Base-by-base conservation (phyloP, 2,797 vertebrate genomes). In the Channa striata region DNA sequence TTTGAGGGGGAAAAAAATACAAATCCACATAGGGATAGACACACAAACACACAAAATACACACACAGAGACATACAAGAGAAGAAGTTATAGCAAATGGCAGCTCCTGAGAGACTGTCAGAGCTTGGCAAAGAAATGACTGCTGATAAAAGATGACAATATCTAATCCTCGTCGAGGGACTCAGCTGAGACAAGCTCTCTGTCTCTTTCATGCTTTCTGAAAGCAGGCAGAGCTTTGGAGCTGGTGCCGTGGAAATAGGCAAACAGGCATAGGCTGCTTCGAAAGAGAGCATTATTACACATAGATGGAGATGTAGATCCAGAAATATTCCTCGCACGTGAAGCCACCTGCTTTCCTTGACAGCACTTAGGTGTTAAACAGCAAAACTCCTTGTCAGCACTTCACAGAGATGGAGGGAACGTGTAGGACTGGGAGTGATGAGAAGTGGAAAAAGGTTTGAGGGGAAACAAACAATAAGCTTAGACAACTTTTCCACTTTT, bases 61-160 rank as follows among this genome's bases (percentile, higher is more conserved):
- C 9, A 73, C 3, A 39, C 19, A 17, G 0, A 23, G 9, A 43
- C 19, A 46, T 44, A 34, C 44, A 66, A n/a, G 68, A 34, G 61
- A 67, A 79, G 33, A 75, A 57, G 59, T 74, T 74, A 58, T 42
- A 78, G 80, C 51, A 80, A 85, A 83, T 76, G 75, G 79, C 86
- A 84, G 82, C 49, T 69, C 84, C 75, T 69, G 59, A 77, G 87
- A 88, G 80, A 81, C 73, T 86, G 86, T 71, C 79, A 77, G 67
- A 78, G 77, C 81, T 73, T 70, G 57, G 75, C 75, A 78, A 76
- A 80, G 75, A 83, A 74, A 78, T 63, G 61, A 74, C 57, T 65
- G 72, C 72, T 80, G 87, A 91, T 86, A 88, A 87, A 89, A 88
- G 77, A 86, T 83, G 85, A 87, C 83, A 83, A 81, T 74, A 84